phyloP scores from a whole-genome alignment of 30 jellyfish, hydroid and myxozoan genomes.

The Hydra vulgaris region DNA sequence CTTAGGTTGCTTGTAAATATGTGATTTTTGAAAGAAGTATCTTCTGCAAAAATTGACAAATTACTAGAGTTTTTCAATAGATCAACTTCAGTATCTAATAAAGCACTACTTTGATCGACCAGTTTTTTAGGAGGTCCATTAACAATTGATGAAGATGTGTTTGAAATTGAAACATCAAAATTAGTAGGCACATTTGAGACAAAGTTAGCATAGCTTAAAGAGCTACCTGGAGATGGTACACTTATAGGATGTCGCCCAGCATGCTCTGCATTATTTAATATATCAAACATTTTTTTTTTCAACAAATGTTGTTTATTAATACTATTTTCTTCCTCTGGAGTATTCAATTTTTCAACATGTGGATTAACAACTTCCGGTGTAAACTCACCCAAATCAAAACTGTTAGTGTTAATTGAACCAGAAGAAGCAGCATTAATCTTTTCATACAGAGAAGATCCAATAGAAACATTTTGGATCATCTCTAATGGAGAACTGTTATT shows the following conservation, averaged over 20 bases:
- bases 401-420: slow-evolving; percentile 6
- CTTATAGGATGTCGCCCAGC: background rate
- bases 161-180: background rate
- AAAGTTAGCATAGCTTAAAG: background rate
- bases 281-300: background rate
- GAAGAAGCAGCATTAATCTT: slow-evolving; percentile 20
- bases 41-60: background rate
- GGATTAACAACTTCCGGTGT: background rate
- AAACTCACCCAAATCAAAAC: slow-evolving; percentile 16
- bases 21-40: background rate
- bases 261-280: background rate
- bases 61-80: background rate
- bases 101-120: background rate
- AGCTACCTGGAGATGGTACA: background rate
- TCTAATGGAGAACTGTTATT: slow-evolving; percentile 26
- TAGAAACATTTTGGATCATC: slow-evolving; percentile 23
- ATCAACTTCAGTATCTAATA: background rate
- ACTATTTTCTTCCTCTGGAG: background rate
- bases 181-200: too few species aligned
- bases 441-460: slow-evolving; percentile 26
- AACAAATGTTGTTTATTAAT: background rate
- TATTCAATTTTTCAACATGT: background rate
- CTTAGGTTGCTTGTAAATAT: background rate
- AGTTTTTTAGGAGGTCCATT: background rate
- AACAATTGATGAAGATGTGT: background rate